Evolutionary conservation across 2,888 invertebrate species (phyloP).

Genomic region (Zonitis immaculata): DNA sequence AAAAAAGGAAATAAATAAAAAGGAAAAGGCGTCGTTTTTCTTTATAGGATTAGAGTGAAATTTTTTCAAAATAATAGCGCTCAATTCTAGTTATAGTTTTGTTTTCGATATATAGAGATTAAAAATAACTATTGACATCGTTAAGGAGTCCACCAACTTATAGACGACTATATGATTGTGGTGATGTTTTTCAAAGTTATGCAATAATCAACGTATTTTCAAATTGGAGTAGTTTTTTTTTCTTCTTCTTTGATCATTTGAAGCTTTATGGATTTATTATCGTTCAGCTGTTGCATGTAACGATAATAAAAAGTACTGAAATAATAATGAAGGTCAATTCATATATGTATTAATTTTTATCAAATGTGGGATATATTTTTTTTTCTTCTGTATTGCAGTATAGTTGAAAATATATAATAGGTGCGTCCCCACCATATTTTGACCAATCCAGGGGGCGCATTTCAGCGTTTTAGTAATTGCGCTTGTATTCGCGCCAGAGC

Average conservation of each 20-base stretch:
- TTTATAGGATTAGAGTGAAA: too few species aligned
- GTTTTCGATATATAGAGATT: constrained; percentile 7
- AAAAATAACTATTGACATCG: constrained; percentile 10
- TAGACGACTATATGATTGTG: neutral
- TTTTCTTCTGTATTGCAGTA: constrained; percentile 5
- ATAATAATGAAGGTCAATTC: constrained; percentile 5
- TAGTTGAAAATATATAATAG: constrained; percentile 18
- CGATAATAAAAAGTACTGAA: neutral
- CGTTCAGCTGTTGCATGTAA: neutral
- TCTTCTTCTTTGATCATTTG: too few species aligned
- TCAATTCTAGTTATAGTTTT: constrained; percentile 2
- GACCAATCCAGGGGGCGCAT: constrained; percentile 42
- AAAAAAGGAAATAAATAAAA: too few species aligned
- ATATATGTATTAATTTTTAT: constrained; percentile 1
- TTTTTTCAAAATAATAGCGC: too few species aligned
- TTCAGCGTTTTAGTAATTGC: constrained; percentile 22
- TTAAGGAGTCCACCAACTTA: neutral
- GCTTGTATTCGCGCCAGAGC: constrained; percentile 31
- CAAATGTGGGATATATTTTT: constrained; percentile 3
- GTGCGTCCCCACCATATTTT: constrained; percentile 33
- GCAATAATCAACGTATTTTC: too few species aligned
- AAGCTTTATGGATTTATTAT: neutral
- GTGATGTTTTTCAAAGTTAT: neutral
- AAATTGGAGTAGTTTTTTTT: too few species aligned
- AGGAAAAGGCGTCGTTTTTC: too few species aligned